Base-by-base conservation (phyloP, 2,797 vertebrate species). In the Hippopotamyrus pictus region DNA sequence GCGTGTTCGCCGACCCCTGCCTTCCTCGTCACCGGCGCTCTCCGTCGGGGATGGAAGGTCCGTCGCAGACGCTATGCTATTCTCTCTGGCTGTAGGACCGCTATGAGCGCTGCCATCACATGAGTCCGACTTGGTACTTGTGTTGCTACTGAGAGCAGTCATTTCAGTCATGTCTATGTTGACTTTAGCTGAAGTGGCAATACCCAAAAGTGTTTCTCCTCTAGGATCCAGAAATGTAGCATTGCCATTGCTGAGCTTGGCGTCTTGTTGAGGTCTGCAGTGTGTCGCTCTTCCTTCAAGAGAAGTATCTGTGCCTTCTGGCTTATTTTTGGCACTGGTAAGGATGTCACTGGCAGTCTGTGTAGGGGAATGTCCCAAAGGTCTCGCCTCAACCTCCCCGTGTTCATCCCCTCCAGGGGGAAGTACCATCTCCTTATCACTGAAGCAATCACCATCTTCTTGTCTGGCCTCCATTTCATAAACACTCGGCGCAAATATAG, bases 81-180 rank as follows among this genome's bases (percentile, higher is more conserved):
- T 86, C 9, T 41, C 14, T 5, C 50, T 51, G 33, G 5, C 7
- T 3, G 29, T 19, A 25, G 33, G 19, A 1, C n/a, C 25, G 19
- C 48, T 12, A 3, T 29, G n/a, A 69, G 22, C 5, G 25, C 12
- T 46, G 17, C 19, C 33, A 3, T 88, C 14, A 14, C 14, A 0
- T 0, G 4, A 29, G 44, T 44, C 25, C 9, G 1, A 6, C 19
- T 88, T 54, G 69, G 19, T 6, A 19, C 37, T 44, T 11, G 53
- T 3, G 5, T 33, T 48, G 17, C 37, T 83, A 17, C n/a, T n/a
- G 17, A 59, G 62, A 17, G 29, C 11, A 7, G 29, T 29, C 37
- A 53, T 90, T 29, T 59, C 37, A 11, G 22, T 86, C 65, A 48
- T 17, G 46, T 93, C 92, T 0, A 89, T 41, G 73, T 86, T 90